Conservation (phyloP, 2,888 invertebrate species). For the Sisyra terminalis region DNA sequence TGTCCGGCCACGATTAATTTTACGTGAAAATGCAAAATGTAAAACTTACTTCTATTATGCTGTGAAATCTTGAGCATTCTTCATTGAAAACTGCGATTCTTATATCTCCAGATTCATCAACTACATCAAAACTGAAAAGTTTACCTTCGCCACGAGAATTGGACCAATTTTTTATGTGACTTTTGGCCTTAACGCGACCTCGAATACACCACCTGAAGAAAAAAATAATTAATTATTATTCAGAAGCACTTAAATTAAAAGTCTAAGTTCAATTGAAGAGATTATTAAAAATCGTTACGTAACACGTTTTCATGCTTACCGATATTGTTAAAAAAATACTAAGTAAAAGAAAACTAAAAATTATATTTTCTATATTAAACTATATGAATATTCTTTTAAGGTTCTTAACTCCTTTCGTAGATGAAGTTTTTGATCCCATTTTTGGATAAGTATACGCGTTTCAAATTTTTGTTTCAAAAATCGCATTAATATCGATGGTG, state of each 20-base stretch:
- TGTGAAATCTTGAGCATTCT: slow-evolving; percentile 74
- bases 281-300: background rate
- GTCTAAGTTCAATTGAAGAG: background rate
- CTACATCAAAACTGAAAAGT: slow-evolving; percentile 80
- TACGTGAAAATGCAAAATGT: background rate
- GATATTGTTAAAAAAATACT: too few relatives aligned
- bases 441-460: too few relatives aligned
- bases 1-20: too few relatives aligned
- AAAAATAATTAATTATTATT: background rate
- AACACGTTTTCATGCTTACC: background rate
- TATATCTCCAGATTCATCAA: slow-evolving; percentile 90
- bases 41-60: slow-evolving; percentile 58
- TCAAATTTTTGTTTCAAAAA: too few relatives aligned
- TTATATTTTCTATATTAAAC: too few relatives aligned
- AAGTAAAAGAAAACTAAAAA: too few relatives aligned
- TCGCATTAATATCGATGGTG: too few relatives aligned
- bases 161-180: slow-evolving; percentile 68
- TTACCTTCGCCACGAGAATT: slow-evolving; percentile 89
- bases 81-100: slow-evolving; percentile 81
- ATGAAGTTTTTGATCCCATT: too few relatives aligned
- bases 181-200: slow-evolving; percentile 73
- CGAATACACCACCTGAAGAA: slow-evolving; percentile 70
- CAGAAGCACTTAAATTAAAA: too few relatives aligned
- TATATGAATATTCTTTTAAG: too few relatives aligned
- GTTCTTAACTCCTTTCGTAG: too few relatives aligned